Evolutionary conservation across 2,797 vertebrate species (phyloP).

Genomic region (Harpagifer antarcticus): DNA sequence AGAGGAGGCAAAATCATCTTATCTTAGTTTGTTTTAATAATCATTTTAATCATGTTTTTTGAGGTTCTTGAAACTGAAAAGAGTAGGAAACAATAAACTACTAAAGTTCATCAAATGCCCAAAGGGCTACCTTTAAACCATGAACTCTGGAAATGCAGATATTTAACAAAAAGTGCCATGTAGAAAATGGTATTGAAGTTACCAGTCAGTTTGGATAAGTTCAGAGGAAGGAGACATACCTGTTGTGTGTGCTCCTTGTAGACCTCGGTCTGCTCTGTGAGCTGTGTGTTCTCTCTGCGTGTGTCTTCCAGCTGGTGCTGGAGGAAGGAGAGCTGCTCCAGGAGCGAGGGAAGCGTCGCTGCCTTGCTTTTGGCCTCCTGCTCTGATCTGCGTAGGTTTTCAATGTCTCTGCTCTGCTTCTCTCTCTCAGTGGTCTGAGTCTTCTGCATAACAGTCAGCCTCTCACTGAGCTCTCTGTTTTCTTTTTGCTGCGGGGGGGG

Average conservation of each 20-base stretch:
- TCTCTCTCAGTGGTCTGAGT: slow-evolving; percentile 85
- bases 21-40: background rate
- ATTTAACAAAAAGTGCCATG: background rate
- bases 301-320: slow-evolving; percentile 89
- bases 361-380: slow-evolving; percentile 87
- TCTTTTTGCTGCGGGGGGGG: slow-evolving; percentile 90
- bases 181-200: background rate
- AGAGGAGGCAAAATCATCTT: background rate
- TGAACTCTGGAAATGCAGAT: background rate
- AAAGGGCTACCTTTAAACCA: background rate
- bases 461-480: slow-evolving; percentile 91
- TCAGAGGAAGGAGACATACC: slow-evolving; percentile 72
- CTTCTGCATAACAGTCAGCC: slow-evolving; percentile 83
- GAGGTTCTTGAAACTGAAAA: background rate
- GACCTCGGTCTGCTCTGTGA: slow-evolving; percentile 84
- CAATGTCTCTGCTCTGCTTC: slow-evolving; percentile 87
- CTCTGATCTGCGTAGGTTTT: slow-evolving; percentile 86
- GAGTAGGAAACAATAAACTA: background rate
- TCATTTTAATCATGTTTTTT: background rate
- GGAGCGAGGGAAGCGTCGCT: slow-evolving; percentile 85
- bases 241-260: slow-evolving; percentile 88
- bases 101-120: background rate
- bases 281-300: slow-evolving; percentile 85
- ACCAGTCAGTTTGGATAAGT: background rate
- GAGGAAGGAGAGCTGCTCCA: slow-evolving; percentile 91